Conservation (phyloP, 35 echinoderm and acorn worm genomes). For the Ptychodera flava region DNA sequence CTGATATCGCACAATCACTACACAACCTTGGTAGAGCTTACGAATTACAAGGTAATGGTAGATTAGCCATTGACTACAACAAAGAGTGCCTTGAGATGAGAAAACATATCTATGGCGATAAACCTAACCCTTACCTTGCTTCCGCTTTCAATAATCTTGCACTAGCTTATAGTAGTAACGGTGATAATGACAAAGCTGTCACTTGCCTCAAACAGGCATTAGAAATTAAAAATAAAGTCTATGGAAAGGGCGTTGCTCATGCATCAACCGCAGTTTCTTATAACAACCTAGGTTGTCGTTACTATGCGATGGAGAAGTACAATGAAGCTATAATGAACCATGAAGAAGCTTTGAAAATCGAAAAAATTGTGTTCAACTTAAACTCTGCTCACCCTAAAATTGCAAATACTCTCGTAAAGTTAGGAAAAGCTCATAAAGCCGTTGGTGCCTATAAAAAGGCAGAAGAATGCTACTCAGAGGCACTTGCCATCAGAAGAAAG, state of each 20-base stretch:
- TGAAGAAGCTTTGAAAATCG: neutral
- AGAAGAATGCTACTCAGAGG: neutral
- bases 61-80: neutral
- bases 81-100: neutral
- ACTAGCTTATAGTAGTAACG: neutral
- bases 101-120: neutral
- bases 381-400: neutral
- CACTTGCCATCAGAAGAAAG: neutral
- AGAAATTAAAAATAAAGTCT: neutral
- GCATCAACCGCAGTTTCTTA: neutral
- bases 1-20: neutral
- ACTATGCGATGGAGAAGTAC: neutral
- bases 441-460: neutral
- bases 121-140: neutral
- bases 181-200: neutral
- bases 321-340: neutral
- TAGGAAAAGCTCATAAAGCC: neutral
- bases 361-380: neutral
- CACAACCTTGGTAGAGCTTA: neutral
- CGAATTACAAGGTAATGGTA: neutral
- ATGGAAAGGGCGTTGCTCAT: neutral
- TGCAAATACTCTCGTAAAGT: neutral
- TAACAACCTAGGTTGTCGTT: neutral
- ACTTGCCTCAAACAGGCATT: neutral
- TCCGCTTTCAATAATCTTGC: neutral